Conservation (phyloP, 2,113 vertebrate genomes). For the Pterophyllum scalare region DNA sequence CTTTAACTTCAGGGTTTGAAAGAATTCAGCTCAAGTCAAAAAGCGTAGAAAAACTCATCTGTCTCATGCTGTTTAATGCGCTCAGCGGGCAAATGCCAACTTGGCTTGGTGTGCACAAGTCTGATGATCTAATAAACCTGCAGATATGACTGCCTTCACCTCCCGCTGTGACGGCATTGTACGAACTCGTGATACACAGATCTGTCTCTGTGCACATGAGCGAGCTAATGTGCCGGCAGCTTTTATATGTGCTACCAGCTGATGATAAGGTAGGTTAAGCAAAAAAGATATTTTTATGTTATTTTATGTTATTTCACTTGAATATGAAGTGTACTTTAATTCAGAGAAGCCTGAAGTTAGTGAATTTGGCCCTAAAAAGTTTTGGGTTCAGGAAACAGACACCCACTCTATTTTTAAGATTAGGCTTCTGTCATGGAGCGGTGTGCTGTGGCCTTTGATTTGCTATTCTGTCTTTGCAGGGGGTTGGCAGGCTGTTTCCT, state of each 20-base stretch:
- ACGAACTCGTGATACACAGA: background rate
- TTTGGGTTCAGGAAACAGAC: background rate
- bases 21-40: slow-evolving; percentile 33
- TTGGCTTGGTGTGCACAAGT: background rate
- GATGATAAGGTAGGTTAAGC: slow-evolving; percentile 1
- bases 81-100: slow-evolving; percentile 37
- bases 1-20: slow-evolving; percentile 33
- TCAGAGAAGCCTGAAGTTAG: background rate
- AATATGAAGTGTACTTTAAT: background rate
- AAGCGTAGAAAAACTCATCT: slow-evolving; percentile 41
- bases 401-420: background rate
- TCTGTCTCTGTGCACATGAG: background rate
- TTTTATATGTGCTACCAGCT: slow-evolving; percentile 10
- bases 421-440: too few species aligned
- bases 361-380: too few species aligned
- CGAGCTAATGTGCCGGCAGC: slow-evolving; percentile 17
- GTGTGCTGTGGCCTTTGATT: too few species aligned
- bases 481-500: too few species aligned
- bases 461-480: too few species aligned
- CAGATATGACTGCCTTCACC: slow-evolving; percentile 7
- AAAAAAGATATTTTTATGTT: background rate
- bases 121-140: slow-evolving; percentile 43
- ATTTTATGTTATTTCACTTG: background rate
- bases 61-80: slow-evolving; percentile 57
- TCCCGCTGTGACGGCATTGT: slow-evolving; percentile 14